These are phyloP conservation scores for Pangasius larnaudii DNA, from an alignment of 2,797 vertebrate species.

Conservation along the genomic window DNA sequence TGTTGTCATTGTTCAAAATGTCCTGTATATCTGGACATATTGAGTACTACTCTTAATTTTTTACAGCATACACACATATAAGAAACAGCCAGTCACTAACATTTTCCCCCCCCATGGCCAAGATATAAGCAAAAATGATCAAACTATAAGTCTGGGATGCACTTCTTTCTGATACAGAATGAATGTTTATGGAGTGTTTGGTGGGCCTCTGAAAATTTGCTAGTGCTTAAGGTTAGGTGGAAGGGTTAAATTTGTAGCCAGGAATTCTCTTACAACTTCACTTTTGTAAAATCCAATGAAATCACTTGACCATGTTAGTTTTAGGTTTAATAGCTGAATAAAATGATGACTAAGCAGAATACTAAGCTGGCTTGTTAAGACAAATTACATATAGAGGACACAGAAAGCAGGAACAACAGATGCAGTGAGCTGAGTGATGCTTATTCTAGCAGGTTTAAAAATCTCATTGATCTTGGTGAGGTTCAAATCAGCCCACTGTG, in stretches of 20 bases:
- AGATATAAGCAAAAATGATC: background rate
- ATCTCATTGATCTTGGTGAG: conserved; percentile 20
- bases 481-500: conserved; percentile 24
- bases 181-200: background rate
- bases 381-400: background rate
- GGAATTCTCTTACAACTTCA: background rate
- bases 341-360: background rate
- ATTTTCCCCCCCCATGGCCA: background rate
- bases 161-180: background rate
- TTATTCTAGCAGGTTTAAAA: conserved; percentile 45
- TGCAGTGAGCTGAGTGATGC: conserved; percentile 3
- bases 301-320: background rate
- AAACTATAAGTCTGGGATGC: background rate
- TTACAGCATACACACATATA: background rate
- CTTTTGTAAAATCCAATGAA: background rate
- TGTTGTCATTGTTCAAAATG: background rate
- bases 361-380: background rate
- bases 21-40: background rate
- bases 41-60: background rate
- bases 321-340: background rate
- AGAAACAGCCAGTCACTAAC: background rate
- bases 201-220: background rate
- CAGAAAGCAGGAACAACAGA: background rate
- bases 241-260: background rate
- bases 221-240: background rate